These are phyloP conservation scores for Epirrhoe tristata DNA, from an alignment of 2,888 invertebrate species.

Conservation along the genomic window DNA sequence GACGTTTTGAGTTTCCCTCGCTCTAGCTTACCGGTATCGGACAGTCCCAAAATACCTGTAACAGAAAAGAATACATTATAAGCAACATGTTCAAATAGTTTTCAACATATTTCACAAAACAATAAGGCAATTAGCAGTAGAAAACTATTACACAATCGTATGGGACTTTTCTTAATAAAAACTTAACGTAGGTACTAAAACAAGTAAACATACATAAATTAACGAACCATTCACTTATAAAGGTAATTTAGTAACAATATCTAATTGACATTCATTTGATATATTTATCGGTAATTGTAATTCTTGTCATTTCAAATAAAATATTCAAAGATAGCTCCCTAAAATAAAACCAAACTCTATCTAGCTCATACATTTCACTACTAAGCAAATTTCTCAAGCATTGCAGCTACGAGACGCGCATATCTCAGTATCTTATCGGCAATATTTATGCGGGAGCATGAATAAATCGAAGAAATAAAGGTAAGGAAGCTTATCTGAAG, in stretches of 20 bases:
- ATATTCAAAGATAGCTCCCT: background rate
- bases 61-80: slow-evolving; percentile 55
- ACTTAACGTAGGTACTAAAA: no score
- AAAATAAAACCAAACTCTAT: slow-evolving; percentile 8
- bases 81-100: slow-evolving; percentile 28
- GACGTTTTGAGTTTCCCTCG: slow-evolving; percentile 49
- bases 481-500: slow-evolving; percentile 72
- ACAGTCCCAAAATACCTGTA: slow-evolving; percentile 80
- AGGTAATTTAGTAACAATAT: background rate
- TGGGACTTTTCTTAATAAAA: no score
- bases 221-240: background rate
- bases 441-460: slow-evolving; percentile 78
- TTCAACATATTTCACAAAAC: background rate
- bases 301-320: background rate
- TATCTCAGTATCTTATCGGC: slow-evolving; percentile 56
- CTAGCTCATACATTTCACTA: slow-evolving; percentile 22
- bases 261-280: background rate
- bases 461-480: slow-evolving; percentile 80
- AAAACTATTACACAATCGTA: background rate
- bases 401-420: slow-evolving; percentile 32
- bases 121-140: background rate
- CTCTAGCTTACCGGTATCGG: slow-evolving; percentile 63
- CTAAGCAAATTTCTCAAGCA: slow-evolving; percentile 30
- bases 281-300: background rate
- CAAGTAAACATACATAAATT: background rate